phyloP scores from a whole-genome alignment of 2,888 invertebrate species.

The Parnassius mnemosyne region DNA sequence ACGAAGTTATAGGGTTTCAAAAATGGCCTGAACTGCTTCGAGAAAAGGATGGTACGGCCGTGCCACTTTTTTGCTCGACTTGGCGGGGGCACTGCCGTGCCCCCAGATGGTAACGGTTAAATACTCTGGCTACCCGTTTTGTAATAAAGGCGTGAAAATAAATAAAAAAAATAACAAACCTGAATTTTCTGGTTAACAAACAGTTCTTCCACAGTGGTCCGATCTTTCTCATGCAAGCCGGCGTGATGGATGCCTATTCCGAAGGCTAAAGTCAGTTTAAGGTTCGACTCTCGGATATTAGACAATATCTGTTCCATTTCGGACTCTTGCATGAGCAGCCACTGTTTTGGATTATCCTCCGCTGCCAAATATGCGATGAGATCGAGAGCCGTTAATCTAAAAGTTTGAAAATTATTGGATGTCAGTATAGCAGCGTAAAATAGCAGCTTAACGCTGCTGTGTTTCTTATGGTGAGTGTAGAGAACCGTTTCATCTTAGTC shows the following conservation, averaged over 20 bases:
- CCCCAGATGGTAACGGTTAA: no score
- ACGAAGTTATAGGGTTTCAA: no score
- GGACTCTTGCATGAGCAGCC: constrained; percentile 92
- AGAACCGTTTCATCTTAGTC: no score
- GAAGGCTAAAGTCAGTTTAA: constrained; percentile 96
- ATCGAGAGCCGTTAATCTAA: constrained; percentile 95
- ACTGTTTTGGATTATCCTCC: constrained; percentile 96
- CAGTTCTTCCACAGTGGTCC: constrained; percentile 94
- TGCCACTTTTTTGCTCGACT: no score
- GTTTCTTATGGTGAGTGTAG: no score
- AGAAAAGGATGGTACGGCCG: no score
- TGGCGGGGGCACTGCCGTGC: no score
- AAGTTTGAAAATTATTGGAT: not conserved
- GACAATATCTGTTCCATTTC: constrained; percentile 90
- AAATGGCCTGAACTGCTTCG: no score
- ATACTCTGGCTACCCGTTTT: no score
- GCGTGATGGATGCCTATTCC: constrained; percentile 99
- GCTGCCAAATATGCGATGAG: constrained; percentile 94
- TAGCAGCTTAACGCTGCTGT: no score
- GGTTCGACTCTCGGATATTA: constrained; percentile 90
- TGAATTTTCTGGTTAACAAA: constrained; percentile 98
- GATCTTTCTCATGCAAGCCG: constrained; percentile 95
- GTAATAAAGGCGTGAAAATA: no score
- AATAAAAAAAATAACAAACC: constrained; percentile 58
- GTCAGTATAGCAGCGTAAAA: no score